Percentiles rank a stretch among this genome's conserved stretches.
Evolutionary conservation across 2,113 vertebrate species (phyloP).

Genomic region (Campylorhamphus procurvoides): DNA sequence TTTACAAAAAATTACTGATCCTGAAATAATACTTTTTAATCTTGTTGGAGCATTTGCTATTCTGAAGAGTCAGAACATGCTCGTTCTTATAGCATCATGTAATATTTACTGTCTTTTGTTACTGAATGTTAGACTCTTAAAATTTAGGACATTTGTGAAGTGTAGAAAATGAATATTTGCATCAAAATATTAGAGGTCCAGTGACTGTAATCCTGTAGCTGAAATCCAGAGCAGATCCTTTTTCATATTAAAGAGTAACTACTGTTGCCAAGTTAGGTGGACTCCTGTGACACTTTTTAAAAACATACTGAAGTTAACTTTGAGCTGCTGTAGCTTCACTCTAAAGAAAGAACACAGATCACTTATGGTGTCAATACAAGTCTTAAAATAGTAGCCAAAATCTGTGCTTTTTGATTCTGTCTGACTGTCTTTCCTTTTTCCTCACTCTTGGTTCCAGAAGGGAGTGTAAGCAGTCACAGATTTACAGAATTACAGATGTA

Average conservation of each 20-base stretch:
- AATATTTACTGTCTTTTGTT: neutral
- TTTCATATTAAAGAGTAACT: neutral
- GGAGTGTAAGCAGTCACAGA: conserved; percentile 53
- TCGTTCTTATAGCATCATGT: neutral
- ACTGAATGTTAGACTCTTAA: neutral
- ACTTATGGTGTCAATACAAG: conserved; percentile 59
- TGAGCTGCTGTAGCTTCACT: conserved; percentile 40
- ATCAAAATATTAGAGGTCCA: neutral
- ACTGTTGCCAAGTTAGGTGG: conserved; percentile 25
- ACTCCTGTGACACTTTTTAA: neutral
- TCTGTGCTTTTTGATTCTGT: conserved; percentile 62
- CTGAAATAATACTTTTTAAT: neutral
- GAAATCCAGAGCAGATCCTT: neutral
- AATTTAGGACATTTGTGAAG: neutral
- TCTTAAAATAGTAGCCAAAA: conserved; percentile 68
- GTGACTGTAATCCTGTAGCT: neutral
- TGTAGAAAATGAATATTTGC: neutral
- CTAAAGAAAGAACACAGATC: conserved; percentile 45
- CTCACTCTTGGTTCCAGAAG: conserved; percentile 52
- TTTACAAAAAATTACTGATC: neutral
- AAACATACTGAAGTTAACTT: conserved; percentile 41
- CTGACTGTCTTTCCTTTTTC: conserved; percentile 58
- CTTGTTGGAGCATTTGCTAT: neutral
- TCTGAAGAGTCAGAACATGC: neutral
- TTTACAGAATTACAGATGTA: conserved; percentile 62